Percentiles rank a stretch among this genome's conserved stretches.
phyloP scores from a whole-genome alignment of 2,888 invertebrate genomes.

The Iselma pallidipennis region DNA sequence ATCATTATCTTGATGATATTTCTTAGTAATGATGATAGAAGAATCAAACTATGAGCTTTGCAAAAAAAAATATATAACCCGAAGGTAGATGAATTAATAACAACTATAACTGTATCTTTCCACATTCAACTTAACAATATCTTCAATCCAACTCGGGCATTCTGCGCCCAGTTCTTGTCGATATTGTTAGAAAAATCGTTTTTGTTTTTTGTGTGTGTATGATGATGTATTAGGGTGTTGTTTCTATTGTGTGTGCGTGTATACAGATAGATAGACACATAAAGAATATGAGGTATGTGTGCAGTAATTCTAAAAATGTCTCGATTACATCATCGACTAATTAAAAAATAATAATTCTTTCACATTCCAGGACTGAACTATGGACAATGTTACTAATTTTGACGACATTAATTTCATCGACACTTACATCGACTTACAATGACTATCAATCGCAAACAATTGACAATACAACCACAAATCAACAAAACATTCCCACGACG shows the following conservation, averaged over 20 bases:
- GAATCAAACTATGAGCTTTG: slow-evolving; percentile 6
- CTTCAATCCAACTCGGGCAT: slow-evolving; percentile 2
- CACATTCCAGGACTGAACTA: background rate
- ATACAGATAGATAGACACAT: background rate
- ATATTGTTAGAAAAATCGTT: background rate
- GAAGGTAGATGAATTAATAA: slow-evolving; percentile 21
- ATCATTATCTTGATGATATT: background rate
- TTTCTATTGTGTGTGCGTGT: slow-evolving; percentile 1
- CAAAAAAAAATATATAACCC: slow-evolving; percentile 16
- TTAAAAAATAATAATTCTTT: background rate
- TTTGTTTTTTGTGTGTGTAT: too few species aligned
- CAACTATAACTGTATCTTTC: slow-evolving; percentile 20
- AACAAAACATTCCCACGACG: background rate
- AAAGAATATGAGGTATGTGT: slow-evolving; percentile 13
- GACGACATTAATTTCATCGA: background rate
- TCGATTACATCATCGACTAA: too few species aligned
- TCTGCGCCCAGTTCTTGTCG: slow-evolving; percentile 9
- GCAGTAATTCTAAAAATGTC: background rate
- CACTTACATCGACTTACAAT: background rate
- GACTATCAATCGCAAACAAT: background rate
- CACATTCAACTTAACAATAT: slow-evolving; percentile 6
- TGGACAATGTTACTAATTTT: background rate
- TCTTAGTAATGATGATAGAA: background rate
- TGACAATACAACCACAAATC: background rate
- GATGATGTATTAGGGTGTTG: too few species aligned